Percentiles rank a stretch among this genome's conserved stretches.
Evolutionary conservation across 2,113 vertebrate species (phyloP).

Genomic region (Apus apus): DNA sequence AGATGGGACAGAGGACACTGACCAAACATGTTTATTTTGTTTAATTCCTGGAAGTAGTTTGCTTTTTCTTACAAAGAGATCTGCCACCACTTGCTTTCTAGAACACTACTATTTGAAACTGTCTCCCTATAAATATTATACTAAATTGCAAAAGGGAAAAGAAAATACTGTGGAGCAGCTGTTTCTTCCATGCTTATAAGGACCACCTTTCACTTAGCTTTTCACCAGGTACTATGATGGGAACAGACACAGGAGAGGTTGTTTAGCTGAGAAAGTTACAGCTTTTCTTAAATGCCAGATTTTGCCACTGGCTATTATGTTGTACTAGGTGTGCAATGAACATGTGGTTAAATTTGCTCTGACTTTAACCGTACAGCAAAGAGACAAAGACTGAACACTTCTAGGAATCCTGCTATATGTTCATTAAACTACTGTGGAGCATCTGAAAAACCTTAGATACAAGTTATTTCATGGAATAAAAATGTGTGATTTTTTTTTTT

Average conservation of each 20-base stretch:
- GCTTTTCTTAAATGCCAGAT: background rate
- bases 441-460: background rate
- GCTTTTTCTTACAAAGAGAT: background rate
- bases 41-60: background rate
- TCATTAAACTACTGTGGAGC: background rate
- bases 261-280: background rate
- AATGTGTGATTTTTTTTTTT: background rate
- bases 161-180: background rate
- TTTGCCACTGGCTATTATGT: background rate
- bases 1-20: background rate
- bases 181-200: background rate
- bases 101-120: background rate
- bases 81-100: background rate
- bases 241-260: background rate
- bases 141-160: background rate
- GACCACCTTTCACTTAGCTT: background rate
- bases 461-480: background rate
- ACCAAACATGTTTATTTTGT: background rate
- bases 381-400: background rate
- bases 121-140: background rate
- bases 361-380: background rate
- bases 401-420: background rate
- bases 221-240: background rate
- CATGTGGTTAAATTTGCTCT: background rate
- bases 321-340: background rate